Base-by-base conservation (phyloP, 2,888 invertebrate genomes). In the Steinernema hermaphroditum region DNA sequence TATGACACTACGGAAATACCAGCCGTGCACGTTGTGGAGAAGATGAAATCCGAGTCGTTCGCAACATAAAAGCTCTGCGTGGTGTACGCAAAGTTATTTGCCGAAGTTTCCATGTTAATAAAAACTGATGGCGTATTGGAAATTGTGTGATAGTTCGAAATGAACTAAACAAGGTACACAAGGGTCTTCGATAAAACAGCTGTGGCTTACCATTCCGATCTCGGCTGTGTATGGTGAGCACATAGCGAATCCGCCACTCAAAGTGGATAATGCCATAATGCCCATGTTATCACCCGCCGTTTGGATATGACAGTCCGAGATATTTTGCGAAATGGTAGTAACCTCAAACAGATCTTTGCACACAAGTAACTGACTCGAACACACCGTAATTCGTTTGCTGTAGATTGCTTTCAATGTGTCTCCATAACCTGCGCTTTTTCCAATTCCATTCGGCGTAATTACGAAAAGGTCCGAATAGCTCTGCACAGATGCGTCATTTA, bases 11-110 rank as follows among this genome's bases (percentile, higher is more conserved):
- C 27, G 4, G 4, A 32, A 4, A 2, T 29, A 62, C 62, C 62
- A 6, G 14, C 32, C 32, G 29, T 19, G 62, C 62, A 32, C 9
- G 62, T 32, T 8, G 62, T 62, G 12, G 19, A 8, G 8, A 62
- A 62, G 2, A 32, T 29, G 29, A 62, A 62, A 8, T 62, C 12
- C 8, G 62, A 1, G 32, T 62, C 16, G 16, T 62, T 27, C 14
- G 29, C 62, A 34, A 62, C 62, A 24, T 62, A 9, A n/a, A 62
- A 62, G 62, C 32, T 32, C 16, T 32, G 62, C 2, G 62, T 32
- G 2, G 62, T 16, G 16, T 29, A 29, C 14, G 1, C 12, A 2
- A 6, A 12, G 32, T 1, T 2, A 16, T 29, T 29, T 2, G 29
- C 32, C 27, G 9, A 8, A n/a, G 34, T 14, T 6, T 14, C 62